A percentile compares a stretch with the other conserved stretches of the same genome.
These are phyloP conservation scores for Marmota flaviventris DNA, from an alignment of 2,113 vertebrate genomes.

Conservation along the genomic window DNA sequence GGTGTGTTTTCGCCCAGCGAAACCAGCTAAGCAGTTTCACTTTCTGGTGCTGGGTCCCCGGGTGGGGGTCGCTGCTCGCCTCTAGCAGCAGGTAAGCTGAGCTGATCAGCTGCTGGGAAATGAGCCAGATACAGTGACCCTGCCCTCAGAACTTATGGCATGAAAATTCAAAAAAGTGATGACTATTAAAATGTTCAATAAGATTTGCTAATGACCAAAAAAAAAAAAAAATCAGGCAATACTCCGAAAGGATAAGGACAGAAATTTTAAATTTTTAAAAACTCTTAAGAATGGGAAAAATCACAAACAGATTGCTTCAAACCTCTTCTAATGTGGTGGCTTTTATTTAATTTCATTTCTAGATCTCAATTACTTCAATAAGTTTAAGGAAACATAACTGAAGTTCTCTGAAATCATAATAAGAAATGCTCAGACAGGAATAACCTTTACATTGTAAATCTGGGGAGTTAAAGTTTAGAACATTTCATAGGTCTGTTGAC, in stretches of 20 bases:
- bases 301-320: background rate
- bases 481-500: background rate
- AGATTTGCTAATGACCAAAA: background rate
- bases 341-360: background rate
- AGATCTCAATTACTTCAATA: background rate
- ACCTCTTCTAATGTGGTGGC: background rate
- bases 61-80: background rate
- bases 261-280: background rate
- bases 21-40: conserved; percentile 59
- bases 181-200: background rate
- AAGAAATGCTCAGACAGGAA: background rate
- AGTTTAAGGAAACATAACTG: background rate
- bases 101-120: background rate
- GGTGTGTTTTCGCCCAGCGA: background rate
- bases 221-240: background rate
- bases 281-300: conserved; percentile 22
- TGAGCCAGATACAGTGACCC: background rate
- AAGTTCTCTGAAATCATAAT: background rate
- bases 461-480: background rate
- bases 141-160: background rate
- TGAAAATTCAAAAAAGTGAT: background rate
- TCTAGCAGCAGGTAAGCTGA: background rate
- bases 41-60: conserved; percentile 55
- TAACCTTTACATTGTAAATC: background rate
- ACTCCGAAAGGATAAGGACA: background rate